Evolutionary conservation across 2,888 invertebrate genomes (phyloP).

Genomic region (Drosophila mimetica): DNA sequence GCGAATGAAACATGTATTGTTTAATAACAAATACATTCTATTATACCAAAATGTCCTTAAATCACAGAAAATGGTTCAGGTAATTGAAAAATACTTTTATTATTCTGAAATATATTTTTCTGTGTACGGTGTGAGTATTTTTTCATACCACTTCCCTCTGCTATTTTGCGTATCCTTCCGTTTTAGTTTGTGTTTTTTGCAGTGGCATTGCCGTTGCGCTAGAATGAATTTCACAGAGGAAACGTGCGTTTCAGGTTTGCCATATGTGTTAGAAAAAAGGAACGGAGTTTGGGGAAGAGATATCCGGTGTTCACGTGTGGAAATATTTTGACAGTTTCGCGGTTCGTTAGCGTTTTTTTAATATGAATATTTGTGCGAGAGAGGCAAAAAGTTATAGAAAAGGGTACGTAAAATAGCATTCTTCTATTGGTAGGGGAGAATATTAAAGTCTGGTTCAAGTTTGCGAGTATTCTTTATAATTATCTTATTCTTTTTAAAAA

Average conservation of each 20-base stretch:
- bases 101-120: no score
- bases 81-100: no score
- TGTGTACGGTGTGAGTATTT: constrained; percentile 66
- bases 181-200: constrained; percentile 56
- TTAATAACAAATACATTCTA: no score
- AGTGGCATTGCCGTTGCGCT: constrained; percentile 56
- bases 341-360: constrained; percentile 69
- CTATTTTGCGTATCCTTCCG: constrained; percentile 78
- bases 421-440: neutral
- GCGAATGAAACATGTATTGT: no score
- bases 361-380: neutral
- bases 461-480: no score
- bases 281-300: neutral
- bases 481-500: no score
- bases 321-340: constrained; percentile 80
- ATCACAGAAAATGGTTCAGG: no score
- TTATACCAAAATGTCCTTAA: no score
- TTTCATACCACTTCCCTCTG: constrained; percentile 71
- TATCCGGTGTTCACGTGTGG: constrained; percentile 56
- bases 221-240: constrained; percentile 49
- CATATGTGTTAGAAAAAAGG: constrained; percentile 7
- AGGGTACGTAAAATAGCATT: neutral
- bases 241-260: constrained; percentile 52
- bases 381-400: constrained; percentile 2
- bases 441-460: no score